Evolutionary conservation across 2,113 vertebrate genomes (phyloP), one percentile per base, ranked within the genome.

Genomic region (Fulmarus glacialis): DNA sequence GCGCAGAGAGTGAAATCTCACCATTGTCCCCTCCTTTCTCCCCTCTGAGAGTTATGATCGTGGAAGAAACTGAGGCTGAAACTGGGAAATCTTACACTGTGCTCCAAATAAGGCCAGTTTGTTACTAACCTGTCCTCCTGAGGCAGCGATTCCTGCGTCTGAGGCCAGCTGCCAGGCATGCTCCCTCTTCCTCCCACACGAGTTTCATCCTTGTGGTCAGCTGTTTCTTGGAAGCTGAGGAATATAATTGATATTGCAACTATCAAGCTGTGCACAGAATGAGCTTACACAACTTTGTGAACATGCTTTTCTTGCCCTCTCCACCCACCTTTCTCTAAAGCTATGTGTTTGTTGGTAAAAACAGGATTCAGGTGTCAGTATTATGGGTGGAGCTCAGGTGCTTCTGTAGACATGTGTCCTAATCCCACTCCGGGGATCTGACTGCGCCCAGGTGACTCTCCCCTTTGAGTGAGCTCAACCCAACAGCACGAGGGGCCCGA

Each of bases 171-270:
- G 94, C 91, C 95, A 96, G 88, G 45, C 78, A 88, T 62, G 87
- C 11, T 96, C 58, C 78, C 63, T 91, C 53, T 94, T 87, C 91
- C 91, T 97, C 97, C 95, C 93, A 96, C 95, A 42, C 40, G 1
- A 85, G 84, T 96, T 96, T 97, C 87, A 89, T 90, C 82, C 91
- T 62, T 91, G 95, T 70, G 97, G 96, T 96, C 95, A 95, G 93
- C 78, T 85, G 84, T 88, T 97, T 97, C 91, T 97, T 96, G 94
- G 94, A 96, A 96, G 56, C 93, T 73, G 56, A 66, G 58, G 83
- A 96, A 22, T 81, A 90, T 96, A 95, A 97, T 11, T 96, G 95
- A 95, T 89, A 96, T 82, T 94, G 87, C 87, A 90, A 63, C 82
- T 73, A 92, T 81, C 92, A 78, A 24, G 26, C 81, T 62, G 62